Percentiles rank a stretch among this genome's conserved stretches.
These are phyloP conservation scores for Drosophila nikananu DNA, from an alignment of 1,140 invertebrate genomes.

Conservation along the genomic window DNA sequence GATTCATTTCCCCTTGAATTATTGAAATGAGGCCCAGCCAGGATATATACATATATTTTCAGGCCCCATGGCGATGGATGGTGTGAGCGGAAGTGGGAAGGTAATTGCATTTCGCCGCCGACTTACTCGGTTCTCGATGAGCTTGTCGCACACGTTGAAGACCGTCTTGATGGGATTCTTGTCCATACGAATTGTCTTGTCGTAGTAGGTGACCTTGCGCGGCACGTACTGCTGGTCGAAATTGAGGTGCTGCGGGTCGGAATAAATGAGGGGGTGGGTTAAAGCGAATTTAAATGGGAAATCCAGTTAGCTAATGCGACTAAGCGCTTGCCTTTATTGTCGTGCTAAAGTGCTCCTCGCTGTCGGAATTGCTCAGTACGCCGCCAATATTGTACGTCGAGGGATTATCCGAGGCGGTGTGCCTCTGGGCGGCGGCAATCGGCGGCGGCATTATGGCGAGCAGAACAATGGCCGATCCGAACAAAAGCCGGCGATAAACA, in stretches of 20 bases:
- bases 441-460: conserved; percentile 44
- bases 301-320: conserved; percentile 38
- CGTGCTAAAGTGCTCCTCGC: conserved; percentile 91
- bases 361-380: conserved; percentile 93
- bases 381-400: conserved; percentile 95
- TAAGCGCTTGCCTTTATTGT: conserved; percentile 91
- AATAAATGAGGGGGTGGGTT: conserved; percentile 4
- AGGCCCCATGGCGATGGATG: conserved; percentile 10
- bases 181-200: conserved; percentile 96
- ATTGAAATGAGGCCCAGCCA: conserved; percentile 57
- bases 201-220: conserved; percentile 92
- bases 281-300: conserved; percentile 24
- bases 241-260: conserved; percentile 86
- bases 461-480: conserved; percentile 58
- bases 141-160: conserved; percentile 95
- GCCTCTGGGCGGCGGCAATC: conserved; percentile 66
- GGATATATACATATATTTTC: conserved; percentile 3
- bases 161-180: conserved; percentile 97
- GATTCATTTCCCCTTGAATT: conserved; percentile 72
- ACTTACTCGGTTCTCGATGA: conserved; percentile 91
- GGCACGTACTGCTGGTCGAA: conserved; percentile 93
- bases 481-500: conserved; percentile 70
- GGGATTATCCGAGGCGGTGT: conserved; percentile 87
- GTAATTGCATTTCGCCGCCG: conserved; percentile 61
- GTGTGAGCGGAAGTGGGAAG: conserved; percentile 26